Conservation (phyloP, 2,888 invertebrate genomes). For the Chrysopilus asiliformis region DNA sequence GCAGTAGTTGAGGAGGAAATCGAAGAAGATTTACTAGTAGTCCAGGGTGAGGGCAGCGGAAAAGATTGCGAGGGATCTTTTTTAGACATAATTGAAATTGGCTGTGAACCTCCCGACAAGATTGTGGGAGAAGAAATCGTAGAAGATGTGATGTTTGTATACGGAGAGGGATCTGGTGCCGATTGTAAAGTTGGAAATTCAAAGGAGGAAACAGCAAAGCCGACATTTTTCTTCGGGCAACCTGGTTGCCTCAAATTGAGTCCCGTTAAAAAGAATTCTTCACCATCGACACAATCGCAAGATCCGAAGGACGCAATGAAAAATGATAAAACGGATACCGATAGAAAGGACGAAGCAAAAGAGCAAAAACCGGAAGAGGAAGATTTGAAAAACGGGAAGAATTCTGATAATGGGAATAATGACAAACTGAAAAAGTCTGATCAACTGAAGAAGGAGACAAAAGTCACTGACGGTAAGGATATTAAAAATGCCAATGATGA, state of each 20-base stretch:
- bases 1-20: slow-evolving; percentile 48
- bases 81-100: slow-evolving; percentile 19
- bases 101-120: slow-evolving; percentile 5
- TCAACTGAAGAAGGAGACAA: slow-evolving; percentile 5
- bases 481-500: not conserved
- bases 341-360: slow-evolving; percentile 2
- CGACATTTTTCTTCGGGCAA: slow-evolving; percentile 37
- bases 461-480: slow-evolving; percentile 16
- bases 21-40: slow-evolving; percentile 57
- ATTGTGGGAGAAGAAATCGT: slow-evolving; percentile 54
- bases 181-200: slow-evolving; percentile 65
- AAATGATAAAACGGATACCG: not conserved
- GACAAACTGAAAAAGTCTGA: not conserved
- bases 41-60: slow-evolving; percentile 57
- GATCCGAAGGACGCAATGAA: slow-evolving; percentile 6
- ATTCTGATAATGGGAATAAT: not conserved
- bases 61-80: slow-evolving; percentile 45
- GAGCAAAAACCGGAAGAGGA: not conserved
- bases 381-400: slow-evolving; percentile 2
- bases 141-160: slow-evolving; percentile 55
- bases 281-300: slow-evolving; percentile 1
- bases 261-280: slow-evolving; percentile 24
- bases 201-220: slow-evolving; percentile 19
- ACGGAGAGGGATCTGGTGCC: slow-evolving; percentile 56
- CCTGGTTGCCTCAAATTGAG: slow-evolving; percentile 37